phyloP scores from a whole-genome alignment of 1,140 invertebrate genomes.

The Eufriesea mexicana region DNA sequence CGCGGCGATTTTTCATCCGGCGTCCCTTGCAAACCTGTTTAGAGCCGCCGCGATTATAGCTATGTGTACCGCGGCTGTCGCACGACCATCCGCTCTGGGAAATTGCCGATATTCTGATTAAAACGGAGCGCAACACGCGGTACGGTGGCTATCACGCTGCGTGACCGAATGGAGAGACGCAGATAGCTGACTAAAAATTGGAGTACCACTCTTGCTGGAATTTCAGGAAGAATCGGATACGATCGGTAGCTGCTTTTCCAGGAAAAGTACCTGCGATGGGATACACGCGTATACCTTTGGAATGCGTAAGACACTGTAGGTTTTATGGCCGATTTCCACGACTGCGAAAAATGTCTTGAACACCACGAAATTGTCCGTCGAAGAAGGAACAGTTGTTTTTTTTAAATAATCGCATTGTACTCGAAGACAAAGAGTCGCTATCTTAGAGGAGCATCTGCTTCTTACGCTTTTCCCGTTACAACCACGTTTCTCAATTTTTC shows the following conservation, averaged over 20 bases:
- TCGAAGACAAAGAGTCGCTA: slow-evolving; percentile 24
- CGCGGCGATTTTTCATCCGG: slow-evolving; percentile 49
- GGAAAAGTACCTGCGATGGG: not conserved
- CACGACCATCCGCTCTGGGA: slow-evolving; percentile 9
- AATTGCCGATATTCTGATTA: slow-evolving; percentile 49
- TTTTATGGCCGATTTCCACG: not conserved
- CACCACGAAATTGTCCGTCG: not conserved
- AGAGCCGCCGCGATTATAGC: slow-evolving; percentile 25
- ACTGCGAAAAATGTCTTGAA: not conserved
- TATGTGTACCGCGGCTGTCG: not conserved
- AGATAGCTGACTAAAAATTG: not conserved
- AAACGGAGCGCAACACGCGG: not conserved
- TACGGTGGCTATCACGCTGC: too few relatives aligned
- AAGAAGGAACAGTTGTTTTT: not conserved
- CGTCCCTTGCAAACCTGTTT: slow-evolving; percentile 54
- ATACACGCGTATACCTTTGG: not conserved
- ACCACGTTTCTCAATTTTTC: slow-evolving; percentile 21
- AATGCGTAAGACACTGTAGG: not conserved
- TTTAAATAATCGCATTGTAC: slow-evolving; percentile 24
- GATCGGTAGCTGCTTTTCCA: not conserved
- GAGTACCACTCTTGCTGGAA: not conserved
- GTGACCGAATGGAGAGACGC: not conserved
- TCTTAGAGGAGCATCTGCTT: not conserved
- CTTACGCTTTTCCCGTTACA: slow-evolving; percentile 1
- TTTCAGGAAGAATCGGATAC: not conserved